Base-by-base conservation (phyloP, 2,888 invertebrate genomes). In the Drosophila incognita region DNA sequence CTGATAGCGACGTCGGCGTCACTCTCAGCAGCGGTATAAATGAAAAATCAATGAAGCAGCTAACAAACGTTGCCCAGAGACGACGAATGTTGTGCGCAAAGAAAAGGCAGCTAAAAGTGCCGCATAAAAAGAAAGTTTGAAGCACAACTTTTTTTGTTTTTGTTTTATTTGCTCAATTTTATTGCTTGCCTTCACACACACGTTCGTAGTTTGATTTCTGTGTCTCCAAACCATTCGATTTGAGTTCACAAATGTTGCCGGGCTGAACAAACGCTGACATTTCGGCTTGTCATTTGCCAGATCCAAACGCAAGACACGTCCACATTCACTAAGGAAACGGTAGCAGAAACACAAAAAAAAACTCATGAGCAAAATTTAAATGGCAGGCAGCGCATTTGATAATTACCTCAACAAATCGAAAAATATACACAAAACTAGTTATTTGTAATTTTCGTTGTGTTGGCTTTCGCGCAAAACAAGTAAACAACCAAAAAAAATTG, bases 101-200 rank as follows among this genome's bases (percentile, higher is more conserved):
- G 82, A 72, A 87, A 73, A 73, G 77, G 68, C 70, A 61, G 89
- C 83, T 79, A 73, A 89, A 87, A 80, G 75, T 87, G 80, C 75
- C 85, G 74, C 81, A 89, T 78, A 78, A 87, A 87, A 87, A 87
- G 87, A 87, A 87, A 87, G 87, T 87, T 87, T 74, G 31, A 65
- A 65, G 65, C 71, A 69, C 54, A 69, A 54, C 70, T 52, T 66
- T 68, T 69, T 61, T 69, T 36, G 56, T 57, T 71, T 72, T 36
- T 60, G 53, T 33, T 62, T 80, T 66, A 53, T 49, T 61, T 57
- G 67, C 35, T 49, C 15, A 24, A 59, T 64, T 76, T 64, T 35
- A 52, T 72, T 70, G 61, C 71, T 52, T 65, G 61, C 49, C 61
- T 67, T 57, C 57, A 54, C 13, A 13, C 52, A 54, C 13, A 10